A percentile compares a stretch with the other conserved stretches of the same genome.
Conservation (phyloP, 1,140 invertebrate species). For the Orchestia grillus region DNA sequence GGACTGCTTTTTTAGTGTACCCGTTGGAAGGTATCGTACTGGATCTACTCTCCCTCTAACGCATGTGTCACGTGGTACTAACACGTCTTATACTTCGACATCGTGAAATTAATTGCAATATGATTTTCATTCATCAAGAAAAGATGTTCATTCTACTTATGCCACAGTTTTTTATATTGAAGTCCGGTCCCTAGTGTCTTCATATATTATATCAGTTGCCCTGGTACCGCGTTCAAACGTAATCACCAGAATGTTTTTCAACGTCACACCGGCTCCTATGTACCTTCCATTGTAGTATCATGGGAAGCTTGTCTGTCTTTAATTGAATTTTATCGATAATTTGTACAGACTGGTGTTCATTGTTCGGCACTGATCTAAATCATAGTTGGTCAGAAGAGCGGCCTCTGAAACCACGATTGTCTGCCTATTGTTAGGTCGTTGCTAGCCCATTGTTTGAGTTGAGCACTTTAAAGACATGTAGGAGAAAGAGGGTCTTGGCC, state of each 20-base stretch:
- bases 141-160: neutral
- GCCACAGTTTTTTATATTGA: neutral
- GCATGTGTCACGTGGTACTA: too few relatives aligned
- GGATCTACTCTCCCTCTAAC: too few relatives aligned
- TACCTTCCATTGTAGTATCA: neutral
- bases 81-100: too few relatives aligned
- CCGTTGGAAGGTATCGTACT: too few relatives aligned
- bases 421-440: slow-evolving; percentile 30
- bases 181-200: neutral
- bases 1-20: too few relatives aligned
- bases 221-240: neutral
- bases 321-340: slow-evolving; percentile 54
- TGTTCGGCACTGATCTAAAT: slow-evolving; percentile 37
- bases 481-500: slow-evolving; percentile 2
- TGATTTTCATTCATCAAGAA: neutral
- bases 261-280: neutral
- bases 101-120: neutral
- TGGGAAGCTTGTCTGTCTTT: slow-evolving; percentile 1
- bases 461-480: slow-evolving; percentile 15
- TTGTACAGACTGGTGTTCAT: slow-evolving; percentile 27
- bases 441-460: neutral
- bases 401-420: slow-evolving; percentile 33
- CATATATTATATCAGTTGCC: neutral
- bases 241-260: neutral
- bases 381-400: neutral